Evolutionary conservation across 2,888 invertebrate species (phyloP).

Genomic region (Dynastes hyllus): DNA sequence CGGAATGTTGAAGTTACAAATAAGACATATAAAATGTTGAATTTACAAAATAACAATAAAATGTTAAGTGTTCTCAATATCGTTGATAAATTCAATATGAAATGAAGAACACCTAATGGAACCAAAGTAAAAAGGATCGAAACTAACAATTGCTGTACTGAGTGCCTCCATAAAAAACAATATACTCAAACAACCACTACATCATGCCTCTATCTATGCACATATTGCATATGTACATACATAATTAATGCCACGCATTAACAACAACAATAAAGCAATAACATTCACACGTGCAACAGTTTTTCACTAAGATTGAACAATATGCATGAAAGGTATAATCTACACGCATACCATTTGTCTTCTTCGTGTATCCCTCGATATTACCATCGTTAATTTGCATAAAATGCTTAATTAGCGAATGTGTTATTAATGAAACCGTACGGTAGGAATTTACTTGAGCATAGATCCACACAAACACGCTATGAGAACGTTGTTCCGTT

Average conservation of each 20-base stretch:
- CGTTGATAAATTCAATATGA: too few species aligned
- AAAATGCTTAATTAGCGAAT: slow-evolving; percentile 30
- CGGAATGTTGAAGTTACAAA: too few species aligned
- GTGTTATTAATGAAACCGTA: slow-evolving; percentile 17
- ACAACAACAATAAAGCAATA: neutral
- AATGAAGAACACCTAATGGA: too few species aligned
- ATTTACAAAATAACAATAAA: too few species aligned
- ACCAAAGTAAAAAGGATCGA: too few species aligned
- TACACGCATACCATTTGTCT: slow-evolving; percentile 18
- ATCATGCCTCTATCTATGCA: too few species aligned
- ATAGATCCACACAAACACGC: slow-evolving; percentile 14
- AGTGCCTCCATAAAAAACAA: too few species aligned
- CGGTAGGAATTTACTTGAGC: slow-evolving; percentile 5
- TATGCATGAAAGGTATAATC: neutral
- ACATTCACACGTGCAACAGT: neutral
- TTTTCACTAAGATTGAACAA: slow-evolving; percentile 14
- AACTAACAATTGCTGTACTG: too few species aligned
- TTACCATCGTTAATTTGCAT: slow-evolving; percentile 13
- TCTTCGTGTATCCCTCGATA: slow-evolving; percentile 1
- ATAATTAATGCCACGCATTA: neutral
- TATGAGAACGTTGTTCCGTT: slow-evolving; percentile 29
- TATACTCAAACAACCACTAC: too few species aligned
- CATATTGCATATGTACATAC: neutral
- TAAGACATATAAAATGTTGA: too few species aligned
- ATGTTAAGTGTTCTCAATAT: too few species aligned